Conservation (phyloP, 1,140 invertebrate species). For the Pogonomyrmex californicus region DNA sequence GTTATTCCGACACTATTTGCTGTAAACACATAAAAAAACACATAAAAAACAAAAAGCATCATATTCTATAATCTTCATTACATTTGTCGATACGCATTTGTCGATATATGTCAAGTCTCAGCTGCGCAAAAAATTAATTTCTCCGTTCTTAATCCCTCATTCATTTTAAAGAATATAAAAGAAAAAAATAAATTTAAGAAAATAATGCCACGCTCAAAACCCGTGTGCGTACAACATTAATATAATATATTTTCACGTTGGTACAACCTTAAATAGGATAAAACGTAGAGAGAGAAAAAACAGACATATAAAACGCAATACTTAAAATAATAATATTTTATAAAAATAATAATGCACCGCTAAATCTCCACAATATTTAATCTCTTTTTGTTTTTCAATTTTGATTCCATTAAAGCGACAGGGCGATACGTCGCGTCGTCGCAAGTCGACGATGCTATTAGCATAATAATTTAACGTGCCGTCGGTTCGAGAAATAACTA, state of each 20-base stretch:
- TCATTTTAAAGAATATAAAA: neutral
- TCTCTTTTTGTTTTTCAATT: conserved; percentile 47
- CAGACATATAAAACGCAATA: neutral
- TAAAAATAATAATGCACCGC: conserved; percentile 13
- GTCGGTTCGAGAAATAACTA: conserved; percentile 64
- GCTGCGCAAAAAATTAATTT: neutral
- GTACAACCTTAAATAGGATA: neutral
- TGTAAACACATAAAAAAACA: neutral
- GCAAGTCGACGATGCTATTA: conserved; percentile 51
- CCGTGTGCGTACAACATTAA: neutral
- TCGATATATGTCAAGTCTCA: neutral
- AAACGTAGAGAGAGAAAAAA: neutral
- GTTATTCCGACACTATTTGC: neutral
- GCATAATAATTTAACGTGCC: conserved; percentile 65
- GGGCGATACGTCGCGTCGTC: conserved; percentile 47
- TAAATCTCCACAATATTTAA: conserved; percentile 29
- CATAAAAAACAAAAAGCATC: neutral
- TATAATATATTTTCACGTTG: conserved; percentile 7
- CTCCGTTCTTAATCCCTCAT: neutral
- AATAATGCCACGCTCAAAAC: neutral
- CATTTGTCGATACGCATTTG: conserved; percentile 14
- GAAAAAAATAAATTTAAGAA: conserved; percentile 2
- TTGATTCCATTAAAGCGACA: conserved; percentile 50
- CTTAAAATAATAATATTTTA: neutral
- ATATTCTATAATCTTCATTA: neutral